Base-by-base conservation (phyloP, 2,888 invertebrate species). In the Cyclophora punctaria region DNA sequence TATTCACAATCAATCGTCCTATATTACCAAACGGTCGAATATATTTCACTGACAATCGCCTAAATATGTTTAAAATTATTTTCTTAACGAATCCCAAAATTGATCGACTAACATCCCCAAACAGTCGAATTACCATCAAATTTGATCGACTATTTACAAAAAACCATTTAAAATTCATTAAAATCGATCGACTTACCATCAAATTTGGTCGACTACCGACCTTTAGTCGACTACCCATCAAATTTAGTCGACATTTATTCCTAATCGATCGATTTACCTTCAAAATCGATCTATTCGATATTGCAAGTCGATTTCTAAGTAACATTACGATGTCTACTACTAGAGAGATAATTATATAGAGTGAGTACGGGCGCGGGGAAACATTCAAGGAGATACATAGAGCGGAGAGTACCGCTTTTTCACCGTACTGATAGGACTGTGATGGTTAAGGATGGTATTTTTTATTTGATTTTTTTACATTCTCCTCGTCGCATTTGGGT, bases 381-480 rank as follows among this genome's bases (percentile, higher is more conserved):
- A 33, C 20, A 44, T 3, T 68, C 66, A 63, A 63, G 60, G 46
- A 51, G 34, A 57, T 53, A 55, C 43, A 57, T 51, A 54, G 48
- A 59, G 55, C 59, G 63, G 64, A 67, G 41, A 55, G 55, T 50
- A 71, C 83, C 82, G 80, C 81, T 76, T 73, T 77, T 78, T 75
- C 78, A 77, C 83, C 71, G 83, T 85, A 86, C 86, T 85, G 86
- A 86, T 64, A 67, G 69, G 68, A 66, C 59, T 77, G 68, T 83
- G 84, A 83, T 80, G 84, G 92, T 92, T 92, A 92, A 92, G 92
- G 92, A 89, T 90, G 90, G 78, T 93, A 92, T 77, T 91, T 92
- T 84, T 93, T 93, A 83, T 93, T 93, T 68, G 92, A 92, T 80
- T 93, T 93, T 89, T 93, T 93, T 79, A 93, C 92, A 73, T 95